These are phyloP conservation scores for Hozukius guyotensis DNA, from an alignment of 2,797 vertebrate species.

Conservation along the genomic window DNA sequence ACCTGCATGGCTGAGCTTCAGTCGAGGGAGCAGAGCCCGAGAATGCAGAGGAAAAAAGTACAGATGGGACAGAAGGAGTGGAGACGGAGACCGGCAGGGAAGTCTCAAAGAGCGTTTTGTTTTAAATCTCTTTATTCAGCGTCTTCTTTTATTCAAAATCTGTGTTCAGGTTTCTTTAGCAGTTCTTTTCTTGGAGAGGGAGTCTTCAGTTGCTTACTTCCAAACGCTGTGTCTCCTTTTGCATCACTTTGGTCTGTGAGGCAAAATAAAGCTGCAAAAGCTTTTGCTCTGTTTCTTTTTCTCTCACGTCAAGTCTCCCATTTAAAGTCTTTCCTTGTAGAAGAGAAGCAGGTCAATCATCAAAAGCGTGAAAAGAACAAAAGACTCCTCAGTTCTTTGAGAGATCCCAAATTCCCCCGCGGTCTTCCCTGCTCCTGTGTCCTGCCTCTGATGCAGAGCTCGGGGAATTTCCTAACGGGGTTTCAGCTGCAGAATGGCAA, in stretches of 20 bases:
- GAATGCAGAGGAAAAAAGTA: not conserved
- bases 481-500: slow-evolving; percentile 59
- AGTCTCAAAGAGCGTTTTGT: not conserved
- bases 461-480: not conserved
- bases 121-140: not conserved
- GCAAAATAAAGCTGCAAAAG: slow-evolving; percentile 29
- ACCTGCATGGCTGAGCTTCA: slow-evolving; percentile 91
- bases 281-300: slow-evolving; percentile 2
- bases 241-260: slow-evolving; percentile 42
- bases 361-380: slow-evolving; percentile 48
- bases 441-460: slow-evolving; percentile 35
- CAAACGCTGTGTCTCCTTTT: slow-evolving; percentile 26
- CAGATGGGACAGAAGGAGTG: slow-evolving; percentile 11
- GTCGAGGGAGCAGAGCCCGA: slow-evolving; percentile 9
- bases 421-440: slow-evolving; percentile 25
- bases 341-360: slow-evolving; percentile 42
- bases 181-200: slow-evolving; percentile 9
- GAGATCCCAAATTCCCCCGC: slow-evolving; percentile 11
- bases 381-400: slow-evolving; percentile 47
- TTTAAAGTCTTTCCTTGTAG: slow-evolving; percentile 31
- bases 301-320: slow-evolving; percentile 42
- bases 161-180: not conserved
- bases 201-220: slow-evolving; percentile 34
- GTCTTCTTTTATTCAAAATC: not conserved
- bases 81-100: not conserved